A percentile compares a stretch with the other conserved stretches of the same genome.
Evolutionary conservation across 2,888 invertebrate genomes (phyloP).

Genomic region (Autographa pulchrina): DNA sequence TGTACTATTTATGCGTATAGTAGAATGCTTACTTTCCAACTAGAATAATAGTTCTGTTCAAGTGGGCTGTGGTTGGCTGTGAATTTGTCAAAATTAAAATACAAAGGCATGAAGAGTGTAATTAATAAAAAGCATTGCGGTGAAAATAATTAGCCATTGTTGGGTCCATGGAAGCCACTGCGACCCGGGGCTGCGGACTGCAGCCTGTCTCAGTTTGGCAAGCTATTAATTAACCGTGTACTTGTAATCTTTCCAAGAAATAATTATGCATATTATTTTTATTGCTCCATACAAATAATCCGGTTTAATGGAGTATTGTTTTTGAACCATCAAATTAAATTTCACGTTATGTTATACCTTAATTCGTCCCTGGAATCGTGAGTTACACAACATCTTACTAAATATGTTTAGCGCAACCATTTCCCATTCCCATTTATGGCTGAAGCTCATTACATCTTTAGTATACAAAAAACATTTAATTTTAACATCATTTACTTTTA

Average conservation of each 20-base stretch:
- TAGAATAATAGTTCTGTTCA: slow-evolving; percentile 52
- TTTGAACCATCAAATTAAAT: slow-evolving; percentile 24
- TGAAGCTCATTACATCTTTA: slow-evolving; percentile 4
- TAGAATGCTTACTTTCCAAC: slow-evolving; percentile 64
- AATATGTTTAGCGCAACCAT: not conserved
- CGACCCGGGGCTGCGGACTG: slow-evolving; percentile 20
- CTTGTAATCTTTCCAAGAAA: slow-evolving; percentile 56
- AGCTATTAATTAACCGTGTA: slow-evolving; percentile 60
- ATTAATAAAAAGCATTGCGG: slow-evolving; percentile 82
- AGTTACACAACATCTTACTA: not conserved
- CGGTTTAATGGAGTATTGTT: slow-evolving; percentile 53
- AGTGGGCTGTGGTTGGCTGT: slow-evolving; percentile 46
- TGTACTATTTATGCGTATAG: slow-evolving; percentile 33
- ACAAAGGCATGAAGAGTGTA: slow-evolving; percentile 80
- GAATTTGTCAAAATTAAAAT: slow-evolving; percentile 86
- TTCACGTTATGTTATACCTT: slow-evolving; percentile 28
- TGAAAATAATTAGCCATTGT: slow-evolving; percentile 84
- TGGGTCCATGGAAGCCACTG: slow-evolving; percentile 62
- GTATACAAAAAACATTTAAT: slow-evolving; percentile 2
- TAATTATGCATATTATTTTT: slow-evolving; percentile 57
- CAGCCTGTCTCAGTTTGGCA: slow-evolving; percentile 52
- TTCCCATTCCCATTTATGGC: not conserved
- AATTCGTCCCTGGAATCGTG: slow-evolving; percentile 12
- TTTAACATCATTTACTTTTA: not conserved
- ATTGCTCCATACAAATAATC: slow-evolving; percentile 56